Evolutionary conservation across 2,888 invertebrate species (phyloP), one percentile per base, ranked within the genome.

Genomic region (Dryobota labecula): DNA sequence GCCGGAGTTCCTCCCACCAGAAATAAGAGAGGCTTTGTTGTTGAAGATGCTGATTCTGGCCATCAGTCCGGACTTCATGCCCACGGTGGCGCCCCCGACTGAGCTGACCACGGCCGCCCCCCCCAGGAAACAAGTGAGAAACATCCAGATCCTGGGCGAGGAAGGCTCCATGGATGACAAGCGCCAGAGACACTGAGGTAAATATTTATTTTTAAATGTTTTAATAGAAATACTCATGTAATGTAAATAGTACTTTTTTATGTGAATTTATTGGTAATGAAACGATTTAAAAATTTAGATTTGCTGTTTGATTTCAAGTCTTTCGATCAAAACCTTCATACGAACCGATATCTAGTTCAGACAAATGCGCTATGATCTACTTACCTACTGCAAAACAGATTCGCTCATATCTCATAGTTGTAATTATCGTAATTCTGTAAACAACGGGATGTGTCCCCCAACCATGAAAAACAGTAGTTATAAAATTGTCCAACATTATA

Each of bases 1-100:
- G 73, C 97, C 97, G 11, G 97, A 97, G 80, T 97, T 96, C 83
- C 90, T 98, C 27, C 98, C 98, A 20, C 96, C 97, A 0, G 97
- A 97, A 71, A 97, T 98, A 27, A 94, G 98, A 72, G 98, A 98
- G 90, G 97, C 97, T 87, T 92, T 98, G 49, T 91, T 98, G 13
- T 90, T 97, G 85, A 96, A 97, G 86, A 98, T 98, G 98, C 92
- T 98, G 43, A 97, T 98, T 88, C 89, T 98, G 72, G 97, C 97
- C 0, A 97, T 98, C 80, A 97, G 97, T 88, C 97, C 97, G 11
- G 97, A 97, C 85, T 94, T 90, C 77, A 90, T 93, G 89, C 94
- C 96, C 49, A 92, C 95, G 2, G 92, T 93, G 7, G 91, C 92
- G 1, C 94, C 96, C 0, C 92, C 88, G 53, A 95, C 95, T 0